Evolutionary conservation across 2,888 invertebrate genomes (phyloP).

Genomic region (Elmis aenea): DNA sequence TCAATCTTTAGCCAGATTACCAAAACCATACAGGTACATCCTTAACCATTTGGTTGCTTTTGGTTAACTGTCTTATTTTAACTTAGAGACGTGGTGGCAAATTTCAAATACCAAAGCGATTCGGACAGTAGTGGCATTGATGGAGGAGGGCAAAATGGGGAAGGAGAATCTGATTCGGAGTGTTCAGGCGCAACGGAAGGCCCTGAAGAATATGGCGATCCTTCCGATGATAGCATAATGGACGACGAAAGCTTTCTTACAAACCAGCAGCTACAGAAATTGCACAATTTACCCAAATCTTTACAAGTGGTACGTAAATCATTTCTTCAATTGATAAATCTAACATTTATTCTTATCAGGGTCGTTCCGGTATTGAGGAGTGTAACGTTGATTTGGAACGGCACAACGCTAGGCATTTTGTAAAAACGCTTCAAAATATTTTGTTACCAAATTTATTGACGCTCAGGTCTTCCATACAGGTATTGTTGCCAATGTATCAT

Average conservation of each 20-base stretch:
- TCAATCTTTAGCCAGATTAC: constrained; percentile 75
- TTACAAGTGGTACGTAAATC: constrained; percentile 50
- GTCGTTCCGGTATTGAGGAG: constrained; percentile 49
- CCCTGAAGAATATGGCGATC: constrained; percentile 59
- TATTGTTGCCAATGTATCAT: constrained; percentile 28
- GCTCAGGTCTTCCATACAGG: constrained; percentile 75
- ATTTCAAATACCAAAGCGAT: constrained; percentile 57
- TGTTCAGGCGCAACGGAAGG: constrained; percentile 63
- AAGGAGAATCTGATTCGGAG: constrained; percentile 44
- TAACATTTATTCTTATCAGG: too few relatives aligned
- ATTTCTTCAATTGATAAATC: too few relatives aligned
- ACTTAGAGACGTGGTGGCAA: constrained; percentile 62
- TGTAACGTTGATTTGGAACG: constrained; percentile 80
- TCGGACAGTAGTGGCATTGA: constrained; percentile 54
- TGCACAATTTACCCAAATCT: constrained; percentile 55
- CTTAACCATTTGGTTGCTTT: background rate
- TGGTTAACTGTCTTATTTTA: constrained; percentile 8
- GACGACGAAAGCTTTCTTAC: constrained; percentile 69
- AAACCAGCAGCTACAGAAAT: constrained; percentile 45
- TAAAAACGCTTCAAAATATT: constrained; percentile 67
- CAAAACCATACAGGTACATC: constrained; percentile 69
- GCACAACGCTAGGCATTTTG: constrained; percentile 80
- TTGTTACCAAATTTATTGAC: constrained; percentile 72
- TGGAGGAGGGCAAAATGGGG: constrained; percentile 42
- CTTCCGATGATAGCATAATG: constrained; percentile 64